Base-by-base conservation (phyloP, 2,797 vertebrate genomes). In the Pteropus rufus region DNA sequence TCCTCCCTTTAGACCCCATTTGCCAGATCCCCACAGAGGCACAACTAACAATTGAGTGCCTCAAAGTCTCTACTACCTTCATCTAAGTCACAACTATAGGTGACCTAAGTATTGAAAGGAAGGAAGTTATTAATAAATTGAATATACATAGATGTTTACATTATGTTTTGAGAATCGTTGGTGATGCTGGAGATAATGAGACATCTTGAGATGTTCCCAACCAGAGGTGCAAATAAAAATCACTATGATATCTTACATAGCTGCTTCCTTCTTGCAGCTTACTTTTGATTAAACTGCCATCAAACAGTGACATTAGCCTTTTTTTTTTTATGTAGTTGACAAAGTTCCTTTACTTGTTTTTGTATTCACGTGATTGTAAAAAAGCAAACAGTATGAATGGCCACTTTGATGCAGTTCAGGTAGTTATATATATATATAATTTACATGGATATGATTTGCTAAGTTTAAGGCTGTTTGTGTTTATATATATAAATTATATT, bases 151-250 rank as follows among this genome's bases (percentile, higher is more conserved):
- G 21, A 82, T 70, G 23, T 62, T 56, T 49, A 14, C 3, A 49
- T 49, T 49, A 49, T 49, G 46, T 49, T 80, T 81, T 91, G 65
- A 89, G 52, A 95, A 92, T 88, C 46, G 10, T 90, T 87, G 23
- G 23, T 87, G 34, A 93, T 85, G 9, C n/a, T 93, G 10, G n/a
- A 70, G 73, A 81, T 36, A 84, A 92, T n/a, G n/a, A 92, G 83
- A 70, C 70, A 85, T 72, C 11, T 72, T 81, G n/a, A 80, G n/a
- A 70, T 95, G 36, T 46, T 65, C 21, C 49, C 31, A 92, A 77
- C 26, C 26, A 82, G 44, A 82, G 90, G 8, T 75, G 4, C 29
- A 79, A 93, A 91, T 34, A 23, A 83, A 77, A 88, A 83, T 83
- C 54, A 41, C 36, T 77, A 7, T 77, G 23, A 23, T 64, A 41